Base-by-base conservation (phyloP, 2,888 invertebrate species). In the Dorcus hopei region DNA sequence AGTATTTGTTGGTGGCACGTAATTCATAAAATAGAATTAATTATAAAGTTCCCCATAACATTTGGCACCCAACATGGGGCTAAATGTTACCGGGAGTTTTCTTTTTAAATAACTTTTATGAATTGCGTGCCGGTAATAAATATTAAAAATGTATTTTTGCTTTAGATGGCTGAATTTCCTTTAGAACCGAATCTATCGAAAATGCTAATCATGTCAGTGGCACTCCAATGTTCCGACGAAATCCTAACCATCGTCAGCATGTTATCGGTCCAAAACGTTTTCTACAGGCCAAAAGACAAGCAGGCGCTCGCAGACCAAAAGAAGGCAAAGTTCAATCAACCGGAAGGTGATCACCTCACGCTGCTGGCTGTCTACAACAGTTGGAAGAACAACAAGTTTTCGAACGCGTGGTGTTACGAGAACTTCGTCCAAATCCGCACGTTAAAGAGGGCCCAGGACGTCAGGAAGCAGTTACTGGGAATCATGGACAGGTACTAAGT, bases 331-430 rank as follows among this genome's bases (percentile, higher is more conserved):
- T 99, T 99, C 77, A 98, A 99, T 80, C 99, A 99, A 78, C 85
- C 95, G 0, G 99, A 99, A 77, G 99, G 99, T 0, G 99, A 99
- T 78, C 99, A 99, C 79, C 80, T 99, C 43, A 99, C 99, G 0
- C 80, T 99, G 23, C 79, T 99, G n/a, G 95, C 98, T 0, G 99
- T 99, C 3, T 99, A 97, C 77, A 99, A 99, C 76, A 96, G 97
- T 51, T 99, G 99, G 99, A 92, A 95, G 72, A 97, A 97, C 76
- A 98, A 98, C 75, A 97, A 98, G 80, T 98, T 98, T 78, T 96
- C 96, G 0, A 96, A 95, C 77, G 95, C 97, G 0, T 99, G 99
- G 99, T 99, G 99, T 77, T 98, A 97, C 73, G 98, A 99, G 76
- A 99, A 99, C 81, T 99, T 99, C 75, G 95, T 99, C 3, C 98